phyloP scores from a whole-genome alignment of 2,888 invertebrate species.

The Eustalomyia histrio region DNA sequence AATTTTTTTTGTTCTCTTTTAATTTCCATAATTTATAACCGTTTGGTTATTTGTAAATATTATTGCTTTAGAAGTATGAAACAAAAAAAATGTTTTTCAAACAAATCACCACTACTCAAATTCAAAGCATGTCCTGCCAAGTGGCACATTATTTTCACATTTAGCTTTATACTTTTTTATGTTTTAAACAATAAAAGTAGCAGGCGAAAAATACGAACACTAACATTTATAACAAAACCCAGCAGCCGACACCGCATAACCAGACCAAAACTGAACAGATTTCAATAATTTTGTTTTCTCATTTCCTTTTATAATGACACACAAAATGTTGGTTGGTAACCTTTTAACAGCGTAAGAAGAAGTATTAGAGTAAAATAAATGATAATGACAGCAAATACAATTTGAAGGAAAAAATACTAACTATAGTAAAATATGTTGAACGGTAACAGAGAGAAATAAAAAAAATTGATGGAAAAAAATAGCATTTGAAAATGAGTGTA shows the following conservation, averaged over 20 bases:
- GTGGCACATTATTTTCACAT: conserved; percentile 63
- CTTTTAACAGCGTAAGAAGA: conserved; percentile 24
- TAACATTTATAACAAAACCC: not conserved
- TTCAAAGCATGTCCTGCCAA: conserved; percentile 60
- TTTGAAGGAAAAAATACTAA: conserved; percentile 42
- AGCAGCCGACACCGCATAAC: not conserved
- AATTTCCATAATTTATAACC: not conserved
- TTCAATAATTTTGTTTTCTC: conserved; percentile 1
- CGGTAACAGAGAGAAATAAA: not conserved
- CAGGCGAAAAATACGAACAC: not conserved
- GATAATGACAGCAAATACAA: conserved; percentile 56
- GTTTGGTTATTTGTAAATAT: not conserved
- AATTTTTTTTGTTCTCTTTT: conserved; percentile 16
- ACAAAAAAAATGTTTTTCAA: conserved; percentile 1
- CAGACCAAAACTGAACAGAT: conserved; percentile 18
- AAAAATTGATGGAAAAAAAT: conserved; percentile 12
- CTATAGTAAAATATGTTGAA: conserved; percentile 23
- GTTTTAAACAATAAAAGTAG: conserved; percentile 24
- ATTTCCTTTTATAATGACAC: conserved; percentile 10
- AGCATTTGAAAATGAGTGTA: conserved; percentile 46
- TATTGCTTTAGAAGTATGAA: not conserved
- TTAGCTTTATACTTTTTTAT: conserved; percentile 21
- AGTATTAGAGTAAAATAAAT: conserved; percentile 12
- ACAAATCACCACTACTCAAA: conserved; percentile 56
- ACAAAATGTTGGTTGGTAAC: conserved; percentile 30